Evolutionary conservation across 2,797 vertebrate genomes (phyloP), one percentile per base, ranked within the genome.

Genomic region (Poeciliopsis gracilis): DNA sequence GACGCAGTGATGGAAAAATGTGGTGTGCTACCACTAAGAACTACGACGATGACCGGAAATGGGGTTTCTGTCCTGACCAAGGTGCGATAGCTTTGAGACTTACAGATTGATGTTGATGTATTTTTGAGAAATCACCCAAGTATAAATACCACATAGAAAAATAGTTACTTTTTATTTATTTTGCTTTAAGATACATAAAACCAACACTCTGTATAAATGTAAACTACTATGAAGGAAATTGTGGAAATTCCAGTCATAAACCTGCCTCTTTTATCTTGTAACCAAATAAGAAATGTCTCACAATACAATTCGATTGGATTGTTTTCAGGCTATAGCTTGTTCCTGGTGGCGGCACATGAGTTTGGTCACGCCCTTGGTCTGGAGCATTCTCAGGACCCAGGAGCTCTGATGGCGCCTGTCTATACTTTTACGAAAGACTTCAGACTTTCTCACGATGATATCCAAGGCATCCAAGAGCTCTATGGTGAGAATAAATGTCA

Each of bases 11-110:
- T 0, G 97, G 97, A 72, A 99, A 98, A 85, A 91, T 97, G 93
- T 99, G 98, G 98, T 99, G 98, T 0, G 96, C 95, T 0, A 93
- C 91, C 25, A 97, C 96, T 9, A 95, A 95, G 81, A 99, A 94
- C 88, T 99, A 97, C 0, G 98, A 99, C 0, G 97, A 99, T 0
- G 98, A 99, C 90, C 97, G 97, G 86, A 98, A 99, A 89, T 99
- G 98, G 98, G 98, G 98, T 82, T 99, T 99, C 83, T 99, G 98
- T 90, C 98, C 98, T 0, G 98, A 99, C 53, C 97, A 98, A 97
- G 98, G 98, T 99, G 93, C 13, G 45, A 75, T 15, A 3, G 0
- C 57, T 38, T 55, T 66, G 10, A 33, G 36, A 45, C 77, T 53
- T 73, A 30, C n/a, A 16, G 2, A 18, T 30, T 25, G 23, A 73